A percentile compares a stretch with the other conserved stretches of the same genome.
Conservation (phyloP, 2,888 invertebrate genomes). For the Eledona agricola region DNA sequence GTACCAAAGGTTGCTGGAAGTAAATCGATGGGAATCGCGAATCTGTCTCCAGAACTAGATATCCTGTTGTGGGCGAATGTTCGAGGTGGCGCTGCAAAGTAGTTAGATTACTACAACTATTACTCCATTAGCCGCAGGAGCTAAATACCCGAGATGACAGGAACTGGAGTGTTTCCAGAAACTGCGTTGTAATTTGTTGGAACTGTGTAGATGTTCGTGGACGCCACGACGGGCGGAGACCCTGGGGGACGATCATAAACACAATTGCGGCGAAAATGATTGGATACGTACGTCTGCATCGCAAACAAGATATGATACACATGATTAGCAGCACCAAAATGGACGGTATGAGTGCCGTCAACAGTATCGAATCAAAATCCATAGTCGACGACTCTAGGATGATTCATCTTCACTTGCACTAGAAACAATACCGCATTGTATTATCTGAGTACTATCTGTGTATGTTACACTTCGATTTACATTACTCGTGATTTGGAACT, state of each 20-base stretch:
- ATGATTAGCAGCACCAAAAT: constrained; percentile 3
- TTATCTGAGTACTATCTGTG: too few species aligned
- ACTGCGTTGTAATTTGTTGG: constrained; percentile 11
- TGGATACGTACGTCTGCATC: constrained; percentile 12
- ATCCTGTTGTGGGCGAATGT: constrained; percentile 15
- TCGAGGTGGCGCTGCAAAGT: not conserved
- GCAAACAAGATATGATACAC: constrained; percentile 11
- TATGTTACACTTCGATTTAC: too few species aligned
- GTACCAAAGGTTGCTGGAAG: constrained; percentile 42
- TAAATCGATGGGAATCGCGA: constrained; percentile 17
- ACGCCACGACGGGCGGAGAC: too few species aligned
- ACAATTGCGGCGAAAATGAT: too few species aligned
- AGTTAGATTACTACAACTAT: constrained; percentile 1
- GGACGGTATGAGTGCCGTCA: constrained; percentile 1
- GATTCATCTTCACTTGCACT: constrained; percentile 12
- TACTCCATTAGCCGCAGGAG: constrained; percentile 1
- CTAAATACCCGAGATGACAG: not conserved
- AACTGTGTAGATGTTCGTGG: constrained; percentile 15
- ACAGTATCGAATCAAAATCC: constrained; percentile 1
- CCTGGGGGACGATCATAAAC: too few species aligned
- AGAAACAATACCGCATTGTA: too few species aligned
- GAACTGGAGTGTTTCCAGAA: not conserved
- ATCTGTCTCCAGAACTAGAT: constrained; percentile 24
- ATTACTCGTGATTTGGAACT: too few species aligned
- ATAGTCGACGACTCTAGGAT: constrained; percentile 1